Evolutionary conservation across 2,797 vertebrate genomes (phyloP).

Genomic region (Sebastes variabilis): DNA sequence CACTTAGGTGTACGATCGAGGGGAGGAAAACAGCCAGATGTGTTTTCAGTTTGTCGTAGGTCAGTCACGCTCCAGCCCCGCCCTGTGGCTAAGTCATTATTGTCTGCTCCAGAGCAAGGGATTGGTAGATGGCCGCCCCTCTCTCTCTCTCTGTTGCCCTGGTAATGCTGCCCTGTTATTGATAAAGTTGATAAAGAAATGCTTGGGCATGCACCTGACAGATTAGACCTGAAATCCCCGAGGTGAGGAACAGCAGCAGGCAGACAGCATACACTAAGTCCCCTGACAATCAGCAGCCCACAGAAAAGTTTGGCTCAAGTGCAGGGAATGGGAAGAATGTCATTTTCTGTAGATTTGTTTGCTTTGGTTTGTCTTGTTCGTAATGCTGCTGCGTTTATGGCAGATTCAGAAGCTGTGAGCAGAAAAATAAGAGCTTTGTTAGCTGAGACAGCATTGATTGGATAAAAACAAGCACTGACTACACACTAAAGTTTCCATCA

Average conservation of each 20-base stretch:
- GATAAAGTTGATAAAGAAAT: constrained; percentile 78
- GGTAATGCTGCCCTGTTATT: constrained; percentile 68
- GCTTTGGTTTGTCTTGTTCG: constrained; percentile 31
- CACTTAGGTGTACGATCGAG: background rate
- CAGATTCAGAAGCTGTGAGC: constrained; percentile 9
- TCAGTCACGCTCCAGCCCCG: constrained; percentile 19
- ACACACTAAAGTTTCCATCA: constrained; percentile 4
- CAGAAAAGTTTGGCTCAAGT: constrained; percentile 50
- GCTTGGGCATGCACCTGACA: constrained; percentile 76
- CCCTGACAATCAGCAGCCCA: constrained; percentile 54
- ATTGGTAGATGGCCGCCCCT: constrained; percentile 28
- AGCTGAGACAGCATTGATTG: constrained; percentile 25
- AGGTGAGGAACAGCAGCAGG: constrained; percentile 60
- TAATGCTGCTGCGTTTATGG: constrained; percentile 24
- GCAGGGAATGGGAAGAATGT: constrained; percentile 20
- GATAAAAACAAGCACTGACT: constrained; percentile 28
- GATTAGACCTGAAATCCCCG: constrained; percentile 74
- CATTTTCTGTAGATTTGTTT: constrained; percentile 57
- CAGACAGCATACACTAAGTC: constrained; percentile 55
- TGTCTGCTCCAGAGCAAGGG: constrained; percentile 33
- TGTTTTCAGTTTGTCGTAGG: constrained; percentile 8
- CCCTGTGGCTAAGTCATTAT: constrained; percentile 41
- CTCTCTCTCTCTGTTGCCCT: constrained; percentile 44
- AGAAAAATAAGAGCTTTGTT: constrained; percentile 31
- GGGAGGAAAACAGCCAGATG: background rate